These are phyloP conservation scores for Bungarus multicinctus DNA, from an alignment of 2,113 vertebrate genomes.

Conservation along the genomic window DNA sequence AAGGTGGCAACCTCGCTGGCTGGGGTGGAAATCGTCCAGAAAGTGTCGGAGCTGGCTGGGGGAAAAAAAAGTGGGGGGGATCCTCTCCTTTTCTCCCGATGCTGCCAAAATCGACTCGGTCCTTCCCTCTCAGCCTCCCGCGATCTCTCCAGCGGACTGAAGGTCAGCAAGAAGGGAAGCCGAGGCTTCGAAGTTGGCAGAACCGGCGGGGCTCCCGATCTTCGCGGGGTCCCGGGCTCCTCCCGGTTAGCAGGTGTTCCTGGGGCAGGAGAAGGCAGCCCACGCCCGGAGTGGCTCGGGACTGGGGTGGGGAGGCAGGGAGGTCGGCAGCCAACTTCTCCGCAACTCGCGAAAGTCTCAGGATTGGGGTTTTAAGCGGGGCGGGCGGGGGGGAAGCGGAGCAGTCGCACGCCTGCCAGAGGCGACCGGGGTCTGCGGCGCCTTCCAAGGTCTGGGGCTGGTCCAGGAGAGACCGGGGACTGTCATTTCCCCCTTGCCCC, in stretches of 20 bases:
- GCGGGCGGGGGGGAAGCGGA: background rate
- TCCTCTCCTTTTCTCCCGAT: background rate
- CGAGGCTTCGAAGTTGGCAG: background rate
- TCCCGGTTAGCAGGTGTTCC: background rate
- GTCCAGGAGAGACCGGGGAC: slow-evolving; percentile 21
- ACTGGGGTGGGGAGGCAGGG: too few relatives aligned
- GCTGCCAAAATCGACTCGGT: background rate
- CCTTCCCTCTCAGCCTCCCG: background rate
- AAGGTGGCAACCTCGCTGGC: background rate
- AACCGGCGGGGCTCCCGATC: background rate
- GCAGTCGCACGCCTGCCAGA: background rate
- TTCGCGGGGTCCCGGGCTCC: background rate
- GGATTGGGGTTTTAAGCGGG: background rate
- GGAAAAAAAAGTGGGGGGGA: too few relatives aligned
- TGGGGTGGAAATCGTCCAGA: background rate
- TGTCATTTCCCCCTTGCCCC: background rate
- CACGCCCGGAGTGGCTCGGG: background rate
- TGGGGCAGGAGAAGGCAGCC: background rate
- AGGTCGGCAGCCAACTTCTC: background rate
- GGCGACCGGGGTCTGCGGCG: background rate
- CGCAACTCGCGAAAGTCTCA: background rate
- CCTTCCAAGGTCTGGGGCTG: background rate
- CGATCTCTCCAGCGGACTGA: background rate
- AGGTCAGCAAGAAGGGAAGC: background rate
- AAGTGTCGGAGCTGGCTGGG: background rate